Percentiles rank a stretch among this genome's conserved stretches.
phyloP scores from a whole-genome alignment of 2,888 invertebrate genomes.

The Drosophila multiciliata region DNA sequence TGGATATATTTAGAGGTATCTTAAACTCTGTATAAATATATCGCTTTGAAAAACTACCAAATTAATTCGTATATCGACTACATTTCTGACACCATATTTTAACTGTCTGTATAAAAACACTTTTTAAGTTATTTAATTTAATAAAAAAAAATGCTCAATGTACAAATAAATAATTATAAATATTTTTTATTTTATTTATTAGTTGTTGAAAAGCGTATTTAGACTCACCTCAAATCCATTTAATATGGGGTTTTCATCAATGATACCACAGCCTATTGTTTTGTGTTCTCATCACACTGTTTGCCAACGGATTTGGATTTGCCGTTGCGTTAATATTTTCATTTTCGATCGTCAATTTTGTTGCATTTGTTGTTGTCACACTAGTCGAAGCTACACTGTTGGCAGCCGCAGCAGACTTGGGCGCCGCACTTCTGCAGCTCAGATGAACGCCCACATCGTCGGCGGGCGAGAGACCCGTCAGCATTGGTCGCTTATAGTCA shows the following conservation, averaged over 20 bases:
- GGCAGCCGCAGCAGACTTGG: constrained; percentile 38
- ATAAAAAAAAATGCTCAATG: neutral
- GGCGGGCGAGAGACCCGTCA: constrained; percentile 50
- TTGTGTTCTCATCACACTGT: constrained; percentile 67
- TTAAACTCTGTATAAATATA: neutral
- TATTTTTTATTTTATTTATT: no score
- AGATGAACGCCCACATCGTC: constrained; percentile 66
- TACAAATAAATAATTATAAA: neutral
- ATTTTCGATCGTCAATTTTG: constrained; percentile 52
- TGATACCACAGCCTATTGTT: constrained; percentile 84
- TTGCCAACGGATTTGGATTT: constrained; percentile 44
- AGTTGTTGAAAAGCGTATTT: neutral
- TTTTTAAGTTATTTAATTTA: neutral
- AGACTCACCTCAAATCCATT: constrained; percentile 83
- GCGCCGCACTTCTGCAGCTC: constrained; percentile 37
- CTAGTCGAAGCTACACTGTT: constrained; percentile 62
- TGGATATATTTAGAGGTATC: no score
- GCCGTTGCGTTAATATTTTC: constrained; percentile 41
- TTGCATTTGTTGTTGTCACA: constrained; percentile 43
- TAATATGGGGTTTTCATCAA: constrained; percentile 81
- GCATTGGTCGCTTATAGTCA: constrained; percentile 63
- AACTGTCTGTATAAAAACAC: neutral
- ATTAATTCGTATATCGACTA: neutral
- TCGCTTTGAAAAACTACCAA: neutral
- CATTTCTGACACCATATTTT: neutral